Evolutionary conservation across 2,888 invertebrate genomes (phyloP).

Genomic region (Acheta domesticus): DNA sequence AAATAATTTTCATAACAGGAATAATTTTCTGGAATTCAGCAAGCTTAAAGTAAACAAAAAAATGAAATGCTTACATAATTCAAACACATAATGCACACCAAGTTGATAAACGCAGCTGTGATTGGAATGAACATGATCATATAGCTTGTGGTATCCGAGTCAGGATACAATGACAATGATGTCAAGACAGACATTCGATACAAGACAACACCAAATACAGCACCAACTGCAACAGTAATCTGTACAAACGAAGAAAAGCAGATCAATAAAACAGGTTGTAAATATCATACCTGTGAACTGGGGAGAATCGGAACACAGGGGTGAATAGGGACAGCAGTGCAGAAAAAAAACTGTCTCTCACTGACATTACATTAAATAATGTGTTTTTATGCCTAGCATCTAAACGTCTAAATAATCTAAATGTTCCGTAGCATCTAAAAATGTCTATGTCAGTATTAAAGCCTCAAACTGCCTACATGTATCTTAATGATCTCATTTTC

Average conservation of each 20-base stretch:
- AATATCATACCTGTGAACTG: too few relatives aligned
- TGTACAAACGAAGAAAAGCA: constrained; percentile 42
- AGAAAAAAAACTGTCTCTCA: too few relatives aligned
- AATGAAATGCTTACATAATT: constrained; percentile 54
- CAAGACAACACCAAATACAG: constrained; percentile 72
- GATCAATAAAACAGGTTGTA: not conserved
- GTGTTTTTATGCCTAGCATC: too few relatives aligned
- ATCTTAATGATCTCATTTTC: too few relatives aligned
- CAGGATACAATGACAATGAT: constrained; percentile 55
- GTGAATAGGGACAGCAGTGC: too few relatives aligned
- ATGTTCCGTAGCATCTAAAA: too few relatives aligned
- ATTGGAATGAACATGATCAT: constrained; percentile 66
- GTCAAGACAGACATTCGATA: constrained; percentile 68
- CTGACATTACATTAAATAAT: too few relatives aligned
- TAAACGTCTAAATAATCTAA: too few relatives aligned
- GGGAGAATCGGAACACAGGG: too few relatives aligned
- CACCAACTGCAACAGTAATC: constrained; percentile 66
- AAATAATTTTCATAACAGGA: not conserved
- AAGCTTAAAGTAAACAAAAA: not conserved
- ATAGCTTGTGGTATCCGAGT: constrained; percentile 50
- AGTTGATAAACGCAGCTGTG: constrained; percentile 74
- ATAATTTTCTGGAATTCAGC: not conserved
- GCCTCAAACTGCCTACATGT: too few relatives aligned
- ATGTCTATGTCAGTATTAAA: too few relatives aligned
- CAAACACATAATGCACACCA: constrained; percentile 70